Base-by-base conservation (phyloP, 2,888 invertebrate genomes). In the Acronicta aceris region DNA sequence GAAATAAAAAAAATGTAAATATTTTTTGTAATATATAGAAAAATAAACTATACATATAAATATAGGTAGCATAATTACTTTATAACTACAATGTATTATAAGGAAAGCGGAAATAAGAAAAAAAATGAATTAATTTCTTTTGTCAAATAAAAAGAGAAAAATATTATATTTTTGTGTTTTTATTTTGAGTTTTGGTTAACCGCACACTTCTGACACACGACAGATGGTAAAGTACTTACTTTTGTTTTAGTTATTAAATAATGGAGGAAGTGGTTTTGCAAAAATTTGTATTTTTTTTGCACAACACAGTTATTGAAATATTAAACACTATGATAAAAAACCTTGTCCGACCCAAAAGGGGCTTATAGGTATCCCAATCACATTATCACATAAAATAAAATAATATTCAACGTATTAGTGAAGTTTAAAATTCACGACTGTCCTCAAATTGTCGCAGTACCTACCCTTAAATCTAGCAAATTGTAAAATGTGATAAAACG, bases 41-140 rank as follows among this genome's bases (percentile, higher is more conserved):
- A 89, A 83, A 86, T 88, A 86, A 88, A 88, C 72, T 91, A 94
- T 91, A 91, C 85, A 92, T 93, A 92, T 91, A 91, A 90, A 94
- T 92, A 92, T 93, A 94, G 93, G 91, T 94, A 94, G 93, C 82
- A 78, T 92, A 93, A 94, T 93, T 93, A 93, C 93, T 90, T 92
- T 91, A 89, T 90, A 91, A 92, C 86, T 91, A 91, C 88, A 89
- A 82, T 94, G 94, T 93, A 94, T 76, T 65, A 79, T 92, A 94
- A 94, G 92, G 90, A 91, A 93, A 91, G 83, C 77, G 89, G 91
- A 91, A 90, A 88, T 89, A 89, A 89, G 87, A 88, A 90, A 92
- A 90, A 74, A 91, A 91, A 91, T 92, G 91, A 93, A 94, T 92
- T 89, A 90, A 93, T 93, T 93, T 92, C 92, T 93, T 93, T 94